Conservation (phyloP, 2,888 invertebrate genomes). For the Agrenia bidenticulata region DNA sequence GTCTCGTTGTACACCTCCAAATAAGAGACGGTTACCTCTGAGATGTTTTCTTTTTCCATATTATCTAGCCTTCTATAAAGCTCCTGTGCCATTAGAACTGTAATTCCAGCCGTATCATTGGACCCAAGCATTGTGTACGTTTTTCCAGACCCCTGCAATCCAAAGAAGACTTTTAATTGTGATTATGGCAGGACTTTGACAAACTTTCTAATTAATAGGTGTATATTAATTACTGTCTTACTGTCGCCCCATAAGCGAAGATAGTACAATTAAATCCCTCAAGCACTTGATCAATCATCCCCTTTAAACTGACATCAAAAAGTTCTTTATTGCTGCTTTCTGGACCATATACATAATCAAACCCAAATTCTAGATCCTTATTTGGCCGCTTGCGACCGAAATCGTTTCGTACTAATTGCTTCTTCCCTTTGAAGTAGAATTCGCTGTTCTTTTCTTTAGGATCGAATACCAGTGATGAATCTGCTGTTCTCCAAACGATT, state of each 20-base stretch:
- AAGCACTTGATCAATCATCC: constrained; percentile 71
- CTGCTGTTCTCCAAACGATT: constrained; percentile 73
- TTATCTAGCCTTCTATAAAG: constrained; percentile 73
- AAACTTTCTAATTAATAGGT: background rate
- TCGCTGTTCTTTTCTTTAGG: constrained; percentile 72
- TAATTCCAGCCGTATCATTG: constrained; percentile 75
- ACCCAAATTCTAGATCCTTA: constrained; percentile 82
- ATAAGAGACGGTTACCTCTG: constrained; percentile 75
- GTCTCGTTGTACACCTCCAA: constrained; percentile 83
- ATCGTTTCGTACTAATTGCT: constrained; percentile 73
- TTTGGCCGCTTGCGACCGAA: constrained; percentile 68
- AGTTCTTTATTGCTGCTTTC: constrained; percentile 71
- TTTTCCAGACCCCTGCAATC: constrained; percentile 76
- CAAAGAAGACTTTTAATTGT: background rate
- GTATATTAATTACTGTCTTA: background rate
- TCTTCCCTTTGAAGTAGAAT: constrained; percentile 80
- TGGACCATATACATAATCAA: constrained; percentile 78
- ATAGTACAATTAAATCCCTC: constrained; percentile 87
- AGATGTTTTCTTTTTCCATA: constrained; percentile 69
- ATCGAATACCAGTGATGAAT: constrained; percentile 76
- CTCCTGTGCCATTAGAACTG: constrained; percentile 84
- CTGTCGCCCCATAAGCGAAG: constrained; percentile 92
- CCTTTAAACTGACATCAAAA: constrained; percentile 76
- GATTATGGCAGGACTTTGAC: background rate
- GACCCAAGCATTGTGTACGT: constrained; percentile 91